Conservation (phyloP, 2,113 vertebrate species). For the Mesocricetus auratus region DNA sequence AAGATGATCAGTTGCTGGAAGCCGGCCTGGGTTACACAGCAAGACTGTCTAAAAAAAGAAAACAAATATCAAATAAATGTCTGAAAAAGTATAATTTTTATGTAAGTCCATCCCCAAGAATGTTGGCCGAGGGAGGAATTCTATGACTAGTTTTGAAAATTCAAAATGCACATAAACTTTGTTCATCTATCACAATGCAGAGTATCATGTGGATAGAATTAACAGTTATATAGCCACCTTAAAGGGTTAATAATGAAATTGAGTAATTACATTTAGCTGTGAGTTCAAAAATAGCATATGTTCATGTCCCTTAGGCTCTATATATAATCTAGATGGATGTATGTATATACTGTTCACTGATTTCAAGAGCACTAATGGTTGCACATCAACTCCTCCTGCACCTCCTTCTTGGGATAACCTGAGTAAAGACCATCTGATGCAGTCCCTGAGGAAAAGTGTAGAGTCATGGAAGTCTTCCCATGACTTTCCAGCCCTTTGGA, state of each 20-base stretch:
- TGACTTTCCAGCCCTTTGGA: accelerated
- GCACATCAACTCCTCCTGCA: background rate
- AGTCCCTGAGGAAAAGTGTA: background rate
- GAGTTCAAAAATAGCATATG: background rate
- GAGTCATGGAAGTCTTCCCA: background rate
- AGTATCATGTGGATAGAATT: background rate
- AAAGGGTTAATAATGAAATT: background rate
- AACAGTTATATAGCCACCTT: background rate
- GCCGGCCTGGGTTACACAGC: background rate
- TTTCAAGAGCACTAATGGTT: background rate
- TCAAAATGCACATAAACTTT: background rate
- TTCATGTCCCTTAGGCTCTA: background rate
- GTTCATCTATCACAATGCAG: background rate
- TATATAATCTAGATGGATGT: background rate
- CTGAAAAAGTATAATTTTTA: background rate
- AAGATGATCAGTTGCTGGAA: background rate
- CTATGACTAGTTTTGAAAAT: background rate
- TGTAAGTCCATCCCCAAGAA: background rate
- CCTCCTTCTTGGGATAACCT: background rate
- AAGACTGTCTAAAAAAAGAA: background rate
- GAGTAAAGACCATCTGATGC: background rate
- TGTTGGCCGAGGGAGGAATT: background rate
- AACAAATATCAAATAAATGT: background rate
- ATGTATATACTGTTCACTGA: background rate
- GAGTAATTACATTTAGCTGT: background rate